Evolutionary conservation across 2,888 invertebrate genomes (phyloP).

Genomic region (Rotaria macrura): DNA sequence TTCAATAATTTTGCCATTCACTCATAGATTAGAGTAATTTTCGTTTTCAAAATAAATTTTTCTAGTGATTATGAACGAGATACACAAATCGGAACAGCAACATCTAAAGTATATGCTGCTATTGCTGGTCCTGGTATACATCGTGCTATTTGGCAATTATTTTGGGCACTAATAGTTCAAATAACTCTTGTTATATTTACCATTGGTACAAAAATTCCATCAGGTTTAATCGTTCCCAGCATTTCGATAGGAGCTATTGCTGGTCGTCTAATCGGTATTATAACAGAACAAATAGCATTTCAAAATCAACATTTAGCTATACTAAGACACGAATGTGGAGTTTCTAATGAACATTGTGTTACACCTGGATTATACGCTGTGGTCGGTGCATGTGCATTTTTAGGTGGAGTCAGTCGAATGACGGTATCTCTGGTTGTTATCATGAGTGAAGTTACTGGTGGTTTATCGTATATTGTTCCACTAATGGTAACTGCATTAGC

Average conservation of each 20-base stretch:
- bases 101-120: constrained; percentile 27
- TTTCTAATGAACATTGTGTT: constrained; percentile 73
- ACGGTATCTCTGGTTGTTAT: constrained; percentile 92
- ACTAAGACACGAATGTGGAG: constrained; percentile 28
- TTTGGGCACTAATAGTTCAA: constrained; percentile 76
- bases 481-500: constrained; percentile 99
- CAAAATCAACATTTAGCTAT: constrained; percentile 29
- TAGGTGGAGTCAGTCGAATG: constrained; percentile 91
- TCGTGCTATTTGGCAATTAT: constrained; percentile 74
- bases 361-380: constrained; percentile 97
- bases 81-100: constrained; percentile 56
- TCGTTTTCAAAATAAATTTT: not conserved
- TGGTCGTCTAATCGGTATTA: constrained; percentile 87
- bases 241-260: constrained; percentile 86
- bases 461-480: constrained; percentile 72
- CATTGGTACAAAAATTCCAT: constrained; percentile 90
- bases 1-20: too few species aligned
- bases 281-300: constrained; percentile 80
- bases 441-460: constrained; percentile 97
- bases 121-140: constrained; percentile 75
- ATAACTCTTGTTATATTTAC: constrained; percentile 87
- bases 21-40: too few species aligned
- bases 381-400: constrained; percentile 96
- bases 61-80: constrained; percentile 74
- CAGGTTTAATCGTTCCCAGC: constrained; percentile 92